These are phyloP conservation scores for Scaptodrosophila lebanonensis DNA, from an alignment of 1,140 invertebrate species.

Conservation along the genomic window DNA sequence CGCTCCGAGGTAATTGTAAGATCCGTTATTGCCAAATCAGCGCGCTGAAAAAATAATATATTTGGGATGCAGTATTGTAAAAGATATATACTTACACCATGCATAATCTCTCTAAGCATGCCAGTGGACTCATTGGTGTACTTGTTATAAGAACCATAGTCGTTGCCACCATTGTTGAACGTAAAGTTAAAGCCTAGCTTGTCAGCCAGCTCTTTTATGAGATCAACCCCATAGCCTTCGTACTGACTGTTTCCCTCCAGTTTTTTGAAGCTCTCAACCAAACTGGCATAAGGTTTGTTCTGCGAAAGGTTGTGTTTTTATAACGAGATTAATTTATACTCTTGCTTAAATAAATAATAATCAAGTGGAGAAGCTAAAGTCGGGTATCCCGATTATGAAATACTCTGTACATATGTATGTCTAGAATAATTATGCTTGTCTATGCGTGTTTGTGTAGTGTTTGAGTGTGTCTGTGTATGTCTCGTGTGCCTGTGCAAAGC, in stretches of 20 bases:
- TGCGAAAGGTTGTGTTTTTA: no score
- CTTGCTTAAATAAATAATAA: no score
- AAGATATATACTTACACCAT: conserved; percentile 79
- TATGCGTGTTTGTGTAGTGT: no score
- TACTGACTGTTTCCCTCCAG: conserved; percentile 89
- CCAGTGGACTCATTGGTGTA: conserved; percentile 88
- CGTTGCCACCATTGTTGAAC: conserved; percentile 85
- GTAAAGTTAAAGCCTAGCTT: conserved; percentile 92
- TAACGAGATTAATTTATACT: no score
- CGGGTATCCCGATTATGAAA: no score
- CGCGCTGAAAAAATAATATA: conserved; percentile 73
- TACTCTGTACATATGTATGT: no score
- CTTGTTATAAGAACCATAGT: conserved; percentile 84
- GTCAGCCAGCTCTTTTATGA: conserved; percentile 85
- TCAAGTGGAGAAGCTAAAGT: no score
- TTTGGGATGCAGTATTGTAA: background rate
- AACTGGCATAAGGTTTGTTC: conserved; percentile 91
- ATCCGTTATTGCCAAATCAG: conserved; percentile 92
- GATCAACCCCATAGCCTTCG: conserved; percentile 88
- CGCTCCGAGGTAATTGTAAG: conserved; percentile 92
- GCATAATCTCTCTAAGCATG: conserved; percentile 90
- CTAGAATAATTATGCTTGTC: no score
- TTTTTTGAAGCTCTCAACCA: conserved; percentile 83
- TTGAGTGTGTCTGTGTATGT: no score
- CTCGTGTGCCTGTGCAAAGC: no score